Conservation (phyloP, 2,888 invertebrate genomes). For the Trachelus troglodyta region DNA sequence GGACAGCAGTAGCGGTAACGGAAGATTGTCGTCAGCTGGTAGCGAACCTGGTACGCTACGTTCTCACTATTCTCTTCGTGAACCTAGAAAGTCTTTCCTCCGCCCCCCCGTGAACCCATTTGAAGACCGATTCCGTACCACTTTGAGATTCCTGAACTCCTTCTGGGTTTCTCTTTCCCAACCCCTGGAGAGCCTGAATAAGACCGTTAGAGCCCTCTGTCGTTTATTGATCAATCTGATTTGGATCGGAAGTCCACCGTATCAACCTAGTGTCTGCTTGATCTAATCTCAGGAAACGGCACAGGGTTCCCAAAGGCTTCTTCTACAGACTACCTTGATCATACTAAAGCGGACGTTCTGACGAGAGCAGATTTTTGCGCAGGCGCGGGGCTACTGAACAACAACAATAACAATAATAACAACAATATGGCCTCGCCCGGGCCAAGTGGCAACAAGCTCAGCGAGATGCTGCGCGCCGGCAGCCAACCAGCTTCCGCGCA, state of each 20-base stretch:
- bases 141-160: neutral
- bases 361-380: conserved; percentile 68
- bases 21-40: conserved; percentile 82
- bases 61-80: conserved; percentile 3
- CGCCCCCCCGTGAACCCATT: neutral
- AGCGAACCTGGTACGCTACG: conserved; percentile 74
- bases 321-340: neutral
- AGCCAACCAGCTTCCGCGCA: conserved; percentile 62
- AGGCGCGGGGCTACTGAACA: conserved; percentile 75
- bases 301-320: neutral
- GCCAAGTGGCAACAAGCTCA: conserved; percentile 63
- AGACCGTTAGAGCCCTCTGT: neutral
- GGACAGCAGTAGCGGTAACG: conserved; percentile 86
- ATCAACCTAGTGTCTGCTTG: neutral
- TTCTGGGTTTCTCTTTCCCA: neutral
- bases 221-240: neutral
- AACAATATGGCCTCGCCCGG: conserved; percentile 69
- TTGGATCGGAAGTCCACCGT: neutral
- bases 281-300: neutral
- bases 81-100: neutral
- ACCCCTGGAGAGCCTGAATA: neutral
- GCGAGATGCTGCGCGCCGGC: conserved; percentile 62
- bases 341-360: conserved; percentile 42
- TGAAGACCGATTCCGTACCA: neutral
- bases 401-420: conserved; percentile 77